Percentiles rank a stretch among this genome's conserved stretches.
These are phyloP conservation scores for Troilus luridus DNA, from an alignment of 2,888 invertebrate genomes.

Conservation along the genomic window DNA sequence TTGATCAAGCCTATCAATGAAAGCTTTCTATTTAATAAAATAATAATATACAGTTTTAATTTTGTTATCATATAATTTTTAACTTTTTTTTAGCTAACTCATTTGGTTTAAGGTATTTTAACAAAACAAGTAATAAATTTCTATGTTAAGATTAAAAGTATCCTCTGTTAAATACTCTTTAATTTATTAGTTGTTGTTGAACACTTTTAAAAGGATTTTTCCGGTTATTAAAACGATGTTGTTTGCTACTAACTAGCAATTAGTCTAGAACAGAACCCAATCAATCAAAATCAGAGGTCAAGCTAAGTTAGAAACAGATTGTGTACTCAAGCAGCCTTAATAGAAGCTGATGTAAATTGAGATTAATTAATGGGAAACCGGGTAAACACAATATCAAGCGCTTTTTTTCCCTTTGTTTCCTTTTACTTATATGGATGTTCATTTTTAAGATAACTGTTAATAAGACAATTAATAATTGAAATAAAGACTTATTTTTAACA, in stretches of 20 bases:
- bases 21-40: too few relatives aligned
- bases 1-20: too few relatives aligned
- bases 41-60: too few relatives aligned
- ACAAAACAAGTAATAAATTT: too few relatives aligned
- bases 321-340: background rate
- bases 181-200: background rate
- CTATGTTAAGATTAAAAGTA: background rate
- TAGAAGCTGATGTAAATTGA: slow-evolving; percentile 3
- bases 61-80: too few relatives aligned
- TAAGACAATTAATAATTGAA: too few relatives aligned
- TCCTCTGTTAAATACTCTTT: background rate
- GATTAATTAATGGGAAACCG: background rate
- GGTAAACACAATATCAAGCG: background rate
- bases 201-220: background rate
- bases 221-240: background rate
- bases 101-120: too few relatives aligned
- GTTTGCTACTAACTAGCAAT: slow-evolving; percentile 12
- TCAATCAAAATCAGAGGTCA: slow-evolving; percentile 29
- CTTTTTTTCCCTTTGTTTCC: background rate
- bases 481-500: too few relatives aligned
- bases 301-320: background rate
- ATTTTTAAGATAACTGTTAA: background rate
- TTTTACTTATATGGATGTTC: background rate
- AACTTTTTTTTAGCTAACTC: too few relatives aligned
- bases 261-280: background rate